Conservation (phyloP, 1,140 invertebrate species). For the Leptopilina clavipes region DNA sequence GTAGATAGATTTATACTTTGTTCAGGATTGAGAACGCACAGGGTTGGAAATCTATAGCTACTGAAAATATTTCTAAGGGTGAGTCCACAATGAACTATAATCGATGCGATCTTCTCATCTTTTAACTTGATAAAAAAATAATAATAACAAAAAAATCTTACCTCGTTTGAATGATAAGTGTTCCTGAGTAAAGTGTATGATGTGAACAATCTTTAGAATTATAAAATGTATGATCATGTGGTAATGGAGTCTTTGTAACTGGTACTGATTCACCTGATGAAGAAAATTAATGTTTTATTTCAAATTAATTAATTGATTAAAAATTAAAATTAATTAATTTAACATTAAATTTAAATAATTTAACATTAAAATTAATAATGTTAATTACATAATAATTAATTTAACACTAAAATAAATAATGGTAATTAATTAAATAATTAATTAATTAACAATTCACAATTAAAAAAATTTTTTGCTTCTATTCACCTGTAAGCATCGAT, state of each 20-base stretch:
- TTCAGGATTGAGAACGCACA: no score
- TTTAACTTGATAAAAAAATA: no score
- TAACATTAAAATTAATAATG: no score
- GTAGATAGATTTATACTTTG: no score
- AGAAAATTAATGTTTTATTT: no score
- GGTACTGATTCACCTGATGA: constrained; percentile 69
- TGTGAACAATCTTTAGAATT: constrained; percentile 69
- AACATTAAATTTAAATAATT: no score
- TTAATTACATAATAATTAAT: no score
- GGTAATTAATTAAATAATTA: neutral
- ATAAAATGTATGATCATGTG: constrained; percentile 62
- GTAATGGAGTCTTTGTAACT: constrained; percentile 70
- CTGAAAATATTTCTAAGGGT: no score
- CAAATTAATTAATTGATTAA: no score
- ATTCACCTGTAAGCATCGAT: constrained; percentile 93
- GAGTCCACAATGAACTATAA: no score
- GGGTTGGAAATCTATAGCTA: no score
- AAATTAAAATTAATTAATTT: no score
- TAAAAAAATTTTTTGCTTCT: constrained; percentile 7
- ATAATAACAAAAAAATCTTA: constrained; percentile 41
- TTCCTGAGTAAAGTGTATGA: constrained; percentile 71
- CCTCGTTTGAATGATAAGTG: constrained; percentile 73
- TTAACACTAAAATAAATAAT: neutral
- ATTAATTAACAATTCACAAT: neutral
- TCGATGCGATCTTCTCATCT: neutral